Evolutionary conservation across 2,113 vertebrate species (phyloP), one percentile per base, ranked within the genome.

Genomic region (Vanacampus margaritifer): DNA sequence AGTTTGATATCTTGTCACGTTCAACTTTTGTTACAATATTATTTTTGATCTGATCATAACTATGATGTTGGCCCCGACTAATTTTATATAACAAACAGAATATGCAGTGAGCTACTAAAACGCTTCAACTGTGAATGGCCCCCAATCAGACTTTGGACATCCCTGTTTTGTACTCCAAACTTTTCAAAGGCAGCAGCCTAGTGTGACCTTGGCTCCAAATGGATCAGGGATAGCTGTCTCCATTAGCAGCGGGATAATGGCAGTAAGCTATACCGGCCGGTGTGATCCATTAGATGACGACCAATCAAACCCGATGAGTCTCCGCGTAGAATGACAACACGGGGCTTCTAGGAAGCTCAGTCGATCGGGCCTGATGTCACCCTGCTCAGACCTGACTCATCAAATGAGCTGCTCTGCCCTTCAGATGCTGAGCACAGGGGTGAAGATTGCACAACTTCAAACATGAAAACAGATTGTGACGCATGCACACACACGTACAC

Each of bases 251-350:
- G 13, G 71, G 67, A 82, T 74, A 70, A 67, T 71, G 76, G 64
- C 71, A 69, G 73, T 79, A 78, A 76, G 60, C 45, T 68, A 79
- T 69, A 68, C 63, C 21, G 45, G 12, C 23, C 14, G 19, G 24
- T 71, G 21, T 71, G 65, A 78, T 76, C 63, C 81, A 90, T 80
- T 84, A 81, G 71, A 72, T 71, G 72, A 82, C 78, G 76, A 79
- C 80, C 67, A 75, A 71, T 77, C 67, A 71, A 74, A 66, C 62
- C 76, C 23, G 12, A 32, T 87, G 84, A 88, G 76, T 88, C 87
- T 88, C 5, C 69, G 53, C 28, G 54, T 23, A 75, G 79, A 65
- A 78, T 79, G 80, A 87, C 77, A 73, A 45, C 79, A 80, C 75
- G 26, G 21, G 67, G 68, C 68, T 86, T 87, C 84, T 72, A 65